A percentile compares a stretch with the other conserved stretches of the same genome.
Conservation (phyloP, 2,888 invertebrate species). For the Ametastegia equiseti region DNA sequence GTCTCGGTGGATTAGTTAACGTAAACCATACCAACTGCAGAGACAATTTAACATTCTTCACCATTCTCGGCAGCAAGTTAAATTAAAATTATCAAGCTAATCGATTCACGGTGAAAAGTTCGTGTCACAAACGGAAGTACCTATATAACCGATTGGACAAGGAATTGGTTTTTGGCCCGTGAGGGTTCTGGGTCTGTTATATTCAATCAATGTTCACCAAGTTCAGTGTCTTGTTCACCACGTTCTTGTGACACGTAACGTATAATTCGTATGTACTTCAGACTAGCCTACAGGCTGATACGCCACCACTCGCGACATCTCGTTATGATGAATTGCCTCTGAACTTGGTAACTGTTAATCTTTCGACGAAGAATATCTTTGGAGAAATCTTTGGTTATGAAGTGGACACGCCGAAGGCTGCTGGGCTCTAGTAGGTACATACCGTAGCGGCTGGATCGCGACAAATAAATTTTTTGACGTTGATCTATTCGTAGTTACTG, state of each 20-base stretch:
- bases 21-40: not conserved
- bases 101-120: not conserved
- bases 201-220: constrained; percentile 29
- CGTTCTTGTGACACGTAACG: not conserved
- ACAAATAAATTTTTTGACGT: constrained; percentile 7
- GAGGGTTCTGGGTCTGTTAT: too few relatives aligned
- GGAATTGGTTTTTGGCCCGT: too few relatives aligned
- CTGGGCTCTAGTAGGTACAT: too few relatives aligned
- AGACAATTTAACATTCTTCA: not conserved
- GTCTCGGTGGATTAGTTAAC: constrained; percentile 20
- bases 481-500: not conserved
- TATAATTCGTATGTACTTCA: not conserved
- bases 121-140: not conserved
- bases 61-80: not conserved
- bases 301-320: constrained; percentile 10
- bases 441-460: not conserved
- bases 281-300: constrained; percentile 1
- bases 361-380: not conserved
- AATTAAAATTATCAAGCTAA: not conserved
- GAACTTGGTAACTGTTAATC: not conserved
- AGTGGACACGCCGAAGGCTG: not conserved
- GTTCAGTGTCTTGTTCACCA: not conserved
- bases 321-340: constrained; percentile 36
- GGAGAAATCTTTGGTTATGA: not conserved
- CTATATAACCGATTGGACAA: not conserved